Evolutionary conservation across 2,888 invertebrate genomes (phyloP), one percentile per base, ranked within the genome.

Genomic region (Drosophila infuscata): DNA sequence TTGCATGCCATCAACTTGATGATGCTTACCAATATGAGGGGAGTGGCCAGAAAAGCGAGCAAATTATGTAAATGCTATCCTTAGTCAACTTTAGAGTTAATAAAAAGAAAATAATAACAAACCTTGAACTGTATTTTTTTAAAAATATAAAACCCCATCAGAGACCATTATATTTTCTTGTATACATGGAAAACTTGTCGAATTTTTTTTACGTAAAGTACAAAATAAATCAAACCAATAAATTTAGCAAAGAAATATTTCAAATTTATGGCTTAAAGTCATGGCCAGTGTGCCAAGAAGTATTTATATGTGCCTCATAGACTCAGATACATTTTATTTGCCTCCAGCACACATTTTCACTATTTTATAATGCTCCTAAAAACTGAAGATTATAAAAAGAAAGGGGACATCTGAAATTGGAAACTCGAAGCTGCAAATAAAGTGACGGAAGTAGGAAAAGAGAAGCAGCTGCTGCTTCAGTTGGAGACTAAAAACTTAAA

Each of bases 401-500:
- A 33, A 4, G 3, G 46, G 8, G 54, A 33, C 49, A 68, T 46
- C 67, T 48, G 38, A n/a, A 68, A 60, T n/a, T 15, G 8, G 30
- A 38, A 71, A 71, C 36, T 70, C 41, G 36, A 54, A 48, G 32
- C 48, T 38, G 3, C 9, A 0, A 8, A 9, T 20, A 58, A 59
- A 53, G 29, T 54, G 25, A 25, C 6, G 20, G 29, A 73, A 48
- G 29, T n/a, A 41, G 29, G 46, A 56, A 51, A 52, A 41, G n/a
- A 12, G 4, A 56, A 76, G 60, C 74, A 79, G 76, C 43, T 49
- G 46, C 29, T 61, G 56, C 33, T 51, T 33, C 58, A 51, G 49
- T 35, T 32, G 25, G 61, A 20, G 56, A 46, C 61, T 51, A 67
- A 58, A 66, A 48, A 51, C 48, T 25, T 25, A 25, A 49, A 51